Conservation (phyloP, 2,797 vertebrate species). For the Sylvia borin region DNA sequence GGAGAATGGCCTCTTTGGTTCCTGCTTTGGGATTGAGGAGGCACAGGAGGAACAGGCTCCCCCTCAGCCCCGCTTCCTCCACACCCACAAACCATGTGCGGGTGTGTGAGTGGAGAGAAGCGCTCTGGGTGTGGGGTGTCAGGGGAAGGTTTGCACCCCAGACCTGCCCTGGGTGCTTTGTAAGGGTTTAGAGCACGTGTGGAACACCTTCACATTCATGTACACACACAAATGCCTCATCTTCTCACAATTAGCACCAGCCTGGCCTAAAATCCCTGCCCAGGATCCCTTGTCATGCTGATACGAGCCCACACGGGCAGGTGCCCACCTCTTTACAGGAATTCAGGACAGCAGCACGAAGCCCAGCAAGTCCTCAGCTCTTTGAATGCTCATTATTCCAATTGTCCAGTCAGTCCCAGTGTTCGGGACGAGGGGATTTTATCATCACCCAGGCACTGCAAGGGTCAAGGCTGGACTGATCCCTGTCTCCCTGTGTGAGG, state of each 20-base stretch:
- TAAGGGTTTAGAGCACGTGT: fast-evolving
- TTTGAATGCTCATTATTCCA: neutral
- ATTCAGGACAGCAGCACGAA: neutral
- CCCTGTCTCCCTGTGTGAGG: neutral
- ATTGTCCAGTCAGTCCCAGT: fast-evolving
- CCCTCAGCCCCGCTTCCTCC: neutral
- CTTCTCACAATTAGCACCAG: neutral
- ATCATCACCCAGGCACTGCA: neutral
- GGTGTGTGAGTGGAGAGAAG: fast-evolving
- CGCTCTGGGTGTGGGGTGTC: fast-evolving
- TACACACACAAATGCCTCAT: fast-evolving
- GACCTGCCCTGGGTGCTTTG: neutral
- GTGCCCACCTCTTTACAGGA: neutral
- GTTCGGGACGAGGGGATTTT: neutral
- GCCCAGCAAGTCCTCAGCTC: neutral
- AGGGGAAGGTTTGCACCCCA: neutral
- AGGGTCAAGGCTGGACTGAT: neutral
- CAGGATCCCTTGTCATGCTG: neutral
- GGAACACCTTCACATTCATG: neutral
- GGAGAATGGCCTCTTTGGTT: neutral
- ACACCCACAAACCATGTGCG: fast-evolving
- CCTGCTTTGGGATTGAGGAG: neutral
- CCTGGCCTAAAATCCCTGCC: neutral
- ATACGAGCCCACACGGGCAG: fast-evolving
- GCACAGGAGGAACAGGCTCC: neutral